Evolutionary conservation across 2,797 vertebrate species (phyloP).

Genomic region (Synanceia verrucosa): DNA sequence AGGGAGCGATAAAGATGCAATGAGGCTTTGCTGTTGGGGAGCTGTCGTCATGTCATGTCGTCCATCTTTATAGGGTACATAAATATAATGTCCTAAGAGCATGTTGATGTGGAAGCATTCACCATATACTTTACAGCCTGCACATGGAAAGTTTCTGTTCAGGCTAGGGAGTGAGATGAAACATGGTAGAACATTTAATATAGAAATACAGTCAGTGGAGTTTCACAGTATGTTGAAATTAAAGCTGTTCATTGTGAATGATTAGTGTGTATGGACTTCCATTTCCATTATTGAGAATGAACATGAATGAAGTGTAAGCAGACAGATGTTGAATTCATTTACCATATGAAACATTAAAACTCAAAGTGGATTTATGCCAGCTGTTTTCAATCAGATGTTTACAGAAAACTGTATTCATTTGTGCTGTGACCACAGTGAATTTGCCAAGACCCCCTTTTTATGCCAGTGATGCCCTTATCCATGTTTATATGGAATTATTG

Average conservation of each 20-base stretch:
- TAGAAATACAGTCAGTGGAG: slow-evolving; percentile 11
- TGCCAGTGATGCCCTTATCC: slow-evolving; percentile 52
- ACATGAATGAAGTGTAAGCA: background rate
- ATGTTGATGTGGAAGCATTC: slow-evolving; percentile 66
- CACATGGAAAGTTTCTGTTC: slow-evolving; percentile 23
- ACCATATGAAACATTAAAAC: slow-evolving; percentile 18
- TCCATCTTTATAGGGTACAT: background rate
- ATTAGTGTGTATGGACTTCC: background rate
- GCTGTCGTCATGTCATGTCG: background rate
- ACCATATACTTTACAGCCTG: slow-evolving; percentile 70
- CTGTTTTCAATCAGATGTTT: slow-evolving; percentile 48
- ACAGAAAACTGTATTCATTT: slow-evolving; percentile 59
- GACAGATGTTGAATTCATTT: slow-evolving; percentile 30
- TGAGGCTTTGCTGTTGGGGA: background rate
- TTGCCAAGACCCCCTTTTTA: slow-evolving; percentile 40
- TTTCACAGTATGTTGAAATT: slow-evolving; percentile 16
- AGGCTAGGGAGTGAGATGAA: slow-evolving; percentile 1
- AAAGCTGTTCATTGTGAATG: slow-evolving; percentile 11
- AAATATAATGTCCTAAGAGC: slow-evolving; percentile 41
- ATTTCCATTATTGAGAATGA: background rate
- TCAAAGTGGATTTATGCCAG: slow-evolving; percentile 37
- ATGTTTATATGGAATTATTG: slow-evolving; percentile 23
- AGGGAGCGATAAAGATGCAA: background rate
- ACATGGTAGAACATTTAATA: background rate
- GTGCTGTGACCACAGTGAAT: slow-evolving; percentile 54